Base-by-base conservation (phyloP, 2,113 vertebrate genomes). In the Tylochromis polylepis region DNA sequence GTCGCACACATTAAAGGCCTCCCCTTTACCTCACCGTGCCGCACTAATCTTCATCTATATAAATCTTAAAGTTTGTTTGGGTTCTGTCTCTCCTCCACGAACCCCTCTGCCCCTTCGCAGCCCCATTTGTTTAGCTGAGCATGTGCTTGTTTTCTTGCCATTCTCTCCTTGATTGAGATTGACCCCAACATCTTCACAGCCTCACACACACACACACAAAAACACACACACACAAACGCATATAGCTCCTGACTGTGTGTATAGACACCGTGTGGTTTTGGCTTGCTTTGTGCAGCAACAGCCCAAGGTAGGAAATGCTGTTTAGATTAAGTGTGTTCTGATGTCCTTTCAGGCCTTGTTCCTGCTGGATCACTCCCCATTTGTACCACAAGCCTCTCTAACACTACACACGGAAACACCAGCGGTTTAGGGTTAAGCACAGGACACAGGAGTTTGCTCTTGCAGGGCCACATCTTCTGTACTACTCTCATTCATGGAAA, bases 121-220 rank as follows among this genome's bases (percentile, higher is more conserved):
- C 60, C 86, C 59, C 85, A 85, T 90, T 91, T 92, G 91, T 94
- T 92, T 92, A 92, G 84, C 87, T 82, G 70, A 89, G 85, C 82
- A 84, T 53, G 81, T 89, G 92, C 88, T 93, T 92, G 81, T 91
- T 93, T 94, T 91, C 84, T 87, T 89, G 88, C 91, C 86, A 11
- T 90, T 91, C 90, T 91, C 85, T 72, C 80, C 88, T 92, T 94
- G 92, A 94, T 93, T 93, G 86, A 94, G 92, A 89, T 87, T 85
- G 92, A 93, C 86, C 92, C 78, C 43, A 81, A 53, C 87, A 75
- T 91, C 87, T 89, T 89, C 75, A 85, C 92, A 91, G 79, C 84
- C 92, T 85, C 85, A 59, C 83, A 79, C 62, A 70, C 20, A 43
- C 49, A 82, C 62, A 70, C 36, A 12, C 22, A 87, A 49, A 83